Conservation (phyloP, 2,888 invertebrate genomes). For the Spialia ferax region DNA sequence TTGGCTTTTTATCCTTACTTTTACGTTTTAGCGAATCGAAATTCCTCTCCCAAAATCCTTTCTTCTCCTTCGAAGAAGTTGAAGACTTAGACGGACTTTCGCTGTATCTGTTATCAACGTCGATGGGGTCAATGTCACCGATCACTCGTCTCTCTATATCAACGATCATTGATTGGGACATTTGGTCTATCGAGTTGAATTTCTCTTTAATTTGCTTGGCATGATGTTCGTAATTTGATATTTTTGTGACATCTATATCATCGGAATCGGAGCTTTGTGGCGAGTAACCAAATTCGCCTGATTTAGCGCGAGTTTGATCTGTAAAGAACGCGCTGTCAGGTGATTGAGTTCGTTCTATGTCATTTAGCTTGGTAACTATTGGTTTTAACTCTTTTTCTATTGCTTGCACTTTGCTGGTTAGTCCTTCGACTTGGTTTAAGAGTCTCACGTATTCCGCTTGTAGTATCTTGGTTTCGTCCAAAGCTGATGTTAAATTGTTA, state of each 20-base stretch:
- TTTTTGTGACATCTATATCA: conserved; percentile 69
- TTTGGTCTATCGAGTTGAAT: conserved; percentile 82
- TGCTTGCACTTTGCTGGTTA: conserved; percentile 88
- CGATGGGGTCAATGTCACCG: conserved; percentile 56
- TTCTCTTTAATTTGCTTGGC: conserved; percentile 76
- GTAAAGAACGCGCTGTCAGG: conserved; percentile 85
- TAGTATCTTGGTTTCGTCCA: conserved; percentile 89
- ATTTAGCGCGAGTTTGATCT: conserved; percentile 82
- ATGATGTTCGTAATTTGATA: conserved; percentile 73
- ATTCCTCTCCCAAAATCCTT: conserved; percentile 85
- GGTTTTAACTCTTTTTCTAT: conserved; percentile 89
- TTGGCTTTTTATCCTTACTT: conserved; percentile 65
- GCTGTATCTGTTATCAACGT: conserved; percentile 57
- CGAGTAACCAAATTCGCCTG: conserved; percentile 80
- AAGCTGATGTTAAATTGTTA: conserved; percentile 89
- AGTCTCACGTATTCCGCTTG: conserved; percentile 87
- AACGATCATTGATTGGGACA: conserved; percentile 84
- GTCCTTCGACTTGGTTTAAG: conserved; percentile 87
- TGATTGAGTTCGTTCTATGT: conserved; percentile 76
- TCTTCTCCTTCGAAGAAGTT: conserved; percentile 77
- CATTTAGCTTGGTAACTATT: conserved; percentile 71
- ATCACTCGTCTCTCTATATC: conserved; percentile 75
- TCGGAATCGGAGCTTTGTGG: conserved; percentile 82
- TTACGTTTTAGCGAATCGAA: conserved; percentile 83
- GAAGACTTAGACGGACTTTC: conserved; percentile 78